A percentile compares a stretch with the other conserved stretches of the same genome.
phyloP scores from a whole-genome alignment of 2,888 invertebrate species.

The Chrysomela aeneicollis region DNA sequence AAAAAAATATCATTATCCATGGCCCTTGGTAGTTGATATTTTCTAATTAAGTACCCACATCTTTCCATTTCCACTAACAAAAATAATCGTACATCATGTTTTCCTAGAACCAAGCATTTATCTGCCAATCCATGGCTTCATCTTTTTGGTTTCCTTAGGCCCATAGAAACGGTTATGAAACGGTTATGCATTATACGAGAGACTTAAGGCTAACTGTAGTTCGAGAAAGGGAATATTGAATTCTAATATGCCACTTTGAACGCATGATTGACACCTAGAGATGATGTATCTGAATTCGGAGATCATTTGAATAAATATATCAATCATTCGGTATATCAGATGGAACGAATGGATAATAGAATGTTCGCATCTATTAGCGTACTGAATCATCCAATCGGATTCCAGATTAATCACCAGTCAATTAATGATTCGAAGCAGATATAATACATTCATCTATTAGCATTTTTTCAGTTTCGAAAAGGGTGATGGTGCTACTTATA shows the following conservation, averaged over 20 bases:
- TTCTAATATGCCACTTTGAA: conserved; percentile 2
- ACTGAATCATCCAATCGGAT: background rate
- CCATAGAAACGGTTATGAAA: background rate
- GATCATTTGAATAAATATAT: conserved; percentile 5
- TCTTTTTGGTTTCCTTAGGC: background rate
- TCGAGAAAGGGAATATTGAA: background rate
- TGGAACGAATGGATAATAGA: background rate
- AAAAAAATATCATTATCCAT: too few relatives aligned
- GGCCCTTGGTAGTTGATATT: too few relatives aligned
- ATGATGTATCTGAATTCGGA: conserved; percentile 3
- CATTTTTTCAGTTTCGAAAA: background rate
- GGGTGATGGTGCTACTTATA: background rate
- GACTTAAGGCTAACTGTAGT: background rate
- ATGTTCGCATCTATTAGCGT: background rate
- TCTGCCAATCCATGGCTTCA: too few relatives aligned
- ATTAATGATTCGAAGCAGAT: background rate
- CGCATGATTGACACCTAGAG: conserved; percentile 2
- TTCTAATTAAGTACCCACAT: too few relatives aligned
- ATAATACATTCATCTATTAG: background rate
- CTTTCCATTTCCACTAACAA: too few relatives aligned
- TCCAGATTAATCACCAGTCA: background rate
- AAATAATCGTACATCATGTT: too few relatives aligned
- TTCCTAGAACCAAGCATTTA: too few relatives aligned
- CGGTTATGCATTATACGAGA: background rate
- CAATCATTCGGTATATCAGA: background rate